Evolutionary conservation across 2,797 vertebrate species (phyloP), one percentile per base, ranked within the genome.

Genomic region (Enteromius afrohamiltoni): DNA sequence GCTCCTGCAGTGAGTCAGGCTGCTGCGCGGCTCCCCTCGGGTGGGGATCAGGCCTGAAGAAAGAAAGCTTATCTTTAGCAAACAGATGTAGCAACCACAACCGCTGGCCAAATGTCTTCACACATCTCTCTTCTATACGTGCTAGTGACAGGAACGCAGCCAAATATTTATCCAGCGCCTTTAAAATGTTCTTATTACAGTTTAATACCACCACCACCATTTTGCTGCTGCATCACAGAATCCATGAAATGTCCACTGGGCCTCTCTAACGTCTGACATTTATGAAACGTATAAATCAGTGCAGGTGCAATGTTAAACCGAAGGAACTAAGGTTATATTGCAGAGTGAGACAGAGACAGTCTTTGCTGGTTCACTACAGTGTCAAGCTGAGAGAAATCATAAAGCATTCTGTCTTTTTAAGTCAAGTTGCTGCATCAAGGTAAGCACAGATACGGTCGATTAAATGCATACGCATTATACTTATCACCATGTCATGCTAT

Each of bases 21-120:
- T 96, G 95, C 83, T 96, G 93, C 84, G 95, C 91, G 45, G 95
- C 92, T 53, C 95, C 95, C 87, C 96, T 94, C 45, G 95, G 95
- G 79, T 97, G 96, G 89, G 95, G 94, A 91, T 99, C 97, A 34
- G 96, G 95, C 93, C 98, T 99, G 92, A 6, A 67, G 80, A 65
- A 69, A 19, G 75, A 64, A n/a, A 80, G 65, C 29, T 62, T 58
- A 88, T 85, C 70, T 29, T 78, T 65, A 77, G 29, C 42, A 74
- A 53, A 82, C 82, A 84, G 78, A 37, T 37, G 64, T 13, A 37
- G 45, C n/a, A 75, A 42, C 13, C 26, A 42, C 68, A 16, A 73
- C 40, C 80, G 6, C 14, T 23, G 49, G 11, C 60, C 16, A 65
- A 67, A 67, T 19, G 10, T 67, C 62, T 55, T n/a, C 45, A 21